These are phyloP conservation scores for Carassius gibelio DNA, from an alignment of 2,113 vertebrate species.

Conservation along the genomic window DNA sequence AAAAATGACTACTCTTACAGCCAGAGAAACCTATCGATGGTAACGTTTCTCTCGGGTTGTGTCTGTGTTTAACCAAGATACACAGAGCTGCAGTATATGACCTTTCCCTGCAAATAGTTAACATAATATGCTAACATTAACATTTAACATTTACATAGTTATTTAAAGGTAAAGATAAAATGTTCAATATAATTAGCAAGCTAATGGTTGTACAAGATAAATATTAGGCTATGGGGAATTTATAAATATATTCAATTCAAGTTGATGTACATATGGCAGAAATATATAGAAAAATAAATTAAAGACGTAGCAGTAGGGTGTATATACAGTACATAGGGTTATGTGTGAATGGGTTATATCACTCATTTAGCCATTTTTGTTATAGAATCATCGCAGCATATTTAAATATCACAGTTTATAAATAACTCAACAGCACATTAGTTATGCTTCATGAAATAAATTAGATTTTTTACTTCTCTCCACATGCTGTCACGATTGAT, in stretches of 20 bases:
- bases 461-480: not conserved
- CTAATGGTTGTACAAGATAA: not conserved
- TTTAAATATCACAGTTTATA: not conserved
- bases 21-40: slow-evolving; percentile 50
- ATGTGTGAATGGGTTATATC: too few relatives aligned
- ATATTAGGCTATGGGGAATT: not conserved
- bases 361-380: not conserved
- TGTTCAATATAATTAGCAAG: not conserved
- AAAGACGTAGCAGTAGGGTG: too few relatives aligned
- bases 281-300: too few relatives aligned
- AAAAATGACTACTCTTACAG: slow-evolving; percentile 27
- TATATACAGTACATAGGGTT: too few relatives aligned
- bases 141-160: not conserved
- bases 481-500: not conserved
- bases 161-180: not conserved
- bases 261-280: too few relatives aligned
- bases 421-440: not conserved
- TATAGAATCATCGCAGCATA: not conserved
- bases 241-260: too few relatives aligned
- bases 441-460: not conserved
- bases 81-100: not conserved
- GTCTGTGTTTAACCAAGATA: slow-evolving; percentile 44
- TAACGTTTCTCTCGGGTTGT: slow-evolving; percentile 38
- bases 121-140: too few relatives aligned
- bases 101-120: not conserved